phyloP scores from a whole-genome alignment of 2,113 vertebrate species.

The Pseudorasbora parva region DNA sequence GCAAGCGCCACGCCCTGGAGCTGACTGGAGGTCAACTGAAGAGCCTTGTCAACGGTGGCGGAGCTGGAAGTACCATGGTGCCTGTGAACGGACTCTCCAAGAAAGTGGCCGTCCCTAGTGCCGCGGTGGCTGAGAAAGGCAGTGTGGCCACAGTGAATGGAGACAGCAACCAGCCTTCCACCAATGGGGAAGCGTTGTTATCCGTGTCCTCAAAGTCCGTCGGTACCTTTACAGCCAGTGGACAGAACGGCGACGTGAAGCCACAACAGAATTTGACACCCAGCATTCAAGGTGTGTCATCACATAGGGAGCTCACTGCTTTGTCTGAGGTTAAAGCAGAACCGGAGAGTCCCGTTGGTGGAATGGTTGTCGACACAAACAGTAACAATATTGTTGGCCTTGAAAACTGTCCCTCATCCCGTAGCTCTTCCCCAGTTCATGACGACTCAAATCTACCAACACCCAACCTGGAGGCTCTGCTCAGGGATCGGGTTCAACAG shows the following conservation, averaged over 20 bases:
- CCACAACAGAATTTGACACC: constrained; percentile 58
- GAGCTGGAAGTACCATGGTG: constrained; percentile 79
- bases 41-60: constrained; percentile 77
- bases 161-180: constrained; percentile 81
- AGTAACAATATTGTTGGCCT: background rate
- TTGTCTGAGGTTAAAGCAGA: constrained; percentile 56
- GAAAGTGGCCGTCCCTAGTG: constrained; percentile 85
- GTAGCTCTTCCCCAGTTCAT: constrained; percentile 41
- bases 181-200: constrained; percentile 59
- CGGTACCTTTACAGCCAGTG: constrained; percentile 76
- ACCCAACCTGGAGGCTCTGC: constrained; percentile 79
- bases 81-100: constrained; percentile 94
- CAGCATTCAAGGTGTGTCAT: background rate
- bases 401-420: constrained; percentile 19
- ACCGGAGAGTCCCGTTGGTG: constrained; percentile 17
- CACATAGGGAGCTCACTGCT: constrained; percentile 4
- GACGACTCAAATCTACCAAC: constrained; percentile 53
- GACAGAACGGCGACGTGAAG: constrained; percentile 81
- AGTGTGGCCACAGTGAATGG: constrained; percentile 83
- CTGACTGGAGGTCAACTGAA: constrained; percentile 91
- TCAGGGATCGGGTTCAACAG: constrained; percentile 84
- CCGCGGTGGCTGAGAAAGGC: constrained; percentile 75
- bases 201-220: constrained; percentile 73
- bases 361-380: constrained; percentile 6
- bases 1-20: constrained; percentile 88